Conservation (phyloP, 2,797 vertebrate species). For the Myoxocephalus aenaeus region DNA sequence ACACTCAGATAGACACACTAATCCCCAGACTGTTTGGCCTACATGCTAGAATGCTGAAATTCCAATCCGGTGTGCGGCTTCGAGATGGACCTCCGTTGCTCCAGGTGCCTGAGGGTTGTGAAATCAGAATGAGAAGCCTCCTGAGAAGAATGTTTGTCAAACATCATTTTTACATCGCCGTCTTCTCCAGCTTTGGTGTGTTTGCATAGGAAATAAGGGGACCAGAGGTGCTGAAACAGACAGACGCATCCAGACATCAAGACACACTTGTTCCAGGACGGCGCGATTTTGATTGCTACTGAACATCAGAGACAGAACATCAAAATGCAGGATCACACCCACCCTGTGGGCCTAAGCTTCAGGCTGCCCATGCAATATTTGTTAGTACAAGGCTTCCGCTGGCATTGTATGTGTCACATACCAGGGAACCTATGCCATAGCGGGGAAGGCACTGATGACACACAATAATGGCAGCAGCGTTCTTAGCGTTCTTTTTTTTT, state of each 20-base stretch:
- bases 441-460: slow-evolving; percentile 24
- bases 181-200: slow-evolving; percentile 24
- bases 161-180: slow-evolving; percentile 57
- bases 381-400: slow-evolving; percentile 44
- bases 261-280: background rate
- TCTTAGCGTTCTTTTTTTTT: background rate
- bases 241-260: background rate
- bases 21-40: slow-evolving; percentile 61
- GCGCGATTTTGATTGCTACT: slow-evolving; percentile 18
- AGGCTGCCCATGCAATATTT: slow-evolving; percentile 65
- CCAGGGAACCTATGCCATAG: slow-evolving; percentile 2
- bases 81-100: slow-evolving; percentile 49
- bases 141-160: slow-evolving; percentile 68
- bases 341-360: slow-evolving; percentile 59
- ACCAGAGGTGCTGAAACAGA: slow-evolving; percentile 30
- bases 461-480: slow-evolving; percentile 33
- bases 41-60: slow-evolving; percentile 62
- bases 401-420: slow-evolving; percentile 50
- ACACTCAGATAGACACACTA: slow-evolving; percentile 48
- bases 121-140: slow-evolving; percentile 61
- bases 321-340: slow-evolving; percentile 67
- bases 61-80: slow-evolving; percentile 47
- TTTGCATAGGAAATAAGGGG: slow-evolving; percentile 19
- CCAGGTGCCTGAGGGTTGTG: slow-evolving; percentile 56
- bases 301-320: slow-evolving; percentile 44